Conservation (phyloP, 2,888 invertebrate genomes). For the Pegoplata infirma region DNA sequence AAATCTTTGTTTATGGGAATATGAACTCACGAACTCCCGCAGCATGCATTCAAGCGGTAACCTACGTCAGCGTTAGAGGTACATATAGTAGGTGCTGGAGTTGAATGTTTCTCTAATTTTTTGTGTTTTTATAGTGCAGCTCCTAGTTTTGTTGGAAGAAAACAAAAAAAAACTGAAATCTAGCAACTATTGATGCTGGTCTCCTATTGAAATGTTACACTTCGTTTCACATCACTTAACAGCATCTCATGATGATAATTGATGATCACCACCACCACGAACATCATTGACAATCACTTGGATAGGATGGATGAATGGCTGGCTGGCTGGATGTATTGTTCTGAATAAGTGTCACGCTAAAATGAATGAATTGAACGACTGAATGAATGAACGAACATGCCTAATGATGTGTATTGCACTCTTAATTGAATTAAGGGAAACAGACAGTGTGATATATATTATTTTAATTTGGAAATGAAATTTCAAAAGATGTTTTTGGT, state of each 20-base stretch:
- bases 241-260: constrained; percentile 56
- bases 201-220: constrained; percentile 65
- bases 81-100: constrained; percentile 25
- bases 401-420: constrained; percentile 37
- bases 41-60: constrained; percentile 57
- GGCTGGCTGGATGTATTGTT: constrained; percentile 17
- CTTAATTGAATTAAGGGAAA: constrained; percentile 31
- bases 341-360: constrained; percentile 49
- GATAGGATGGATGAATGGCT: no score
- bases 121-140: constrained; percentile 20
- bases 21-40: constrained; percentile 60
- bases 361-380: background rate
- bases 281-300: constrained; percentile 21
- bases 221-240: constrained; percentile 66
- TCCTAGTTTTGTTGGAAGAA: constrained; percentile 4
- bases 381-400: constrained; percentile 6
- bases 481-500: background rate
- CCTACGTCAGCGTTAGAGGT: constrained; percentile 44
- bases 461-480: background rate
- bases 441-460: background rate
- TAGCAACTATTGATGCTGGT: constrained; percentile 58
- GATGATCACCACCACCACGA: constrained; percentile 25
- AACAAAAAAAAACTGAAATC: background rate
- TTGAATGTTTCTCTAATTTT: background rate
- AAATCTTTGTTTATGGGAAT: constrained; percentile 57